Base-by-base conservation (phyloP, 2,797 vertebrate genomes). In the Trichosurus vulpecula region DNA sequence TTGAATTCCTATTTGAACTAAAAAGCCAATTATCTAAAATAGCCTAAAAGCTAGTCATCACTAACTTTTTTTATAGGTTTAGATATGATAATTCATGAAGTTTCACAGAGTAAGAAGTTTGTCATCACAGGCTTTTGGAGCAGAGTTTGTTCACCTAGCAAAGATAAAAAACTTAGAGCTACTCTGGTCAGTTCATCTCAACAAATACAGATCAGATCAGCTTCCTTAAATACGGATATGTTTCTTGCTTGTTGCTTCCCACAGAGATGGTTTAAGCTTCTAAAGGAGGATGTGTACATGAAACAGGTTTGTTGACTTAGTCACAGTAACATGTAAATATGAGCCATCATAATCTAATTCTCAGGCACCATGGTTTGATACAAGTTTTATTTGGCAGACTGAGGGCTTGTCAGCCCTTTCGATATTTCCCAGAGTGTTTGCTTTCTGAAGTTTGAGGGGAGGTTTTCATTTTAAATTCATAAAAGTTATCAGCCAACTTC, bases 401-500 rank as follows among this genome's bases (percentile, higher is more conserved):
- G 96, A 95, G 92, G 74, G n/a, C 74, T 47, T n/a, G 27, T 90
- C 93, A 96, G 91, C 91, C 96, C 91, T 98, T 96, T 97, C 54
- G 87, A 29, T 96, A 95, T 94, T 95, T 97, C 96, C 97, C 97
- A 97, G 92, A 54, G 94, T 97, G 96, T 97, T 97, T 97, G 96
- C 96, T 96, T 96, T 97, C 94, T 95, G 94, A 97, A 97, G 96
- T 97, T 98, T 96, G 95, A 93, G 54, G 95, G 0, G 57, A 97
- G 96, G 90, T 90, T 98, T 98, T 98, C 93, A 96, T 95, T 97
- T 98, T 94, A 98, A 97, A 96, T 98, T 97, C 98, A 93, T 97
- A 97, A 81, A 47, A 97, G 96, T 97, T 95, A 98, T 97, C 94
- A 98, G 54, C 95, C 74, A 97, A 91, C 97, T 96, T 96, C 95